These are phyloP conservation scores for Ptilodon capucinus DNA, from an alignment of 2,888 invertebrate species.

Conservation along the genomic window DNA sequence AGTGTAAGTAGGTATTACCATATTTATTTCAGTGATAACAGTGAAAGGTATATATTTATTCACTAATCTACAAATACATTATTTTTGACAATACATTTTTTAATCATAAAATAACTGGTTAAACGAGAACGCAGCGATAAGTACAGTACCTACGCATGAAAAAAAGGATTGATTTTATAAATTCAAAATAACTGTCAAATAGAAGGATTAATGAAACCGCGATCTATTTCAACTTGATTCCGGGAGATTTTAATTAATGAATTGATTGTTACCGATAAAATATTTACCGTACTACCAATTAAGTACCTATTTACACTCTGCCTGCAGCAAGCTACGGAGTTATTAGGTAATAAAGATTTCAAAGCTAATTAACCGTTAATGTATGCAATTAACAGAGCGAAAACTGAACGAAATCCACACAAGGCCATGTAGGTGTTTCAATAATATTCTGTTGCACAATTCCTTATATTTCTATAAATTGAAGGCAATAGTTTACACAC, in stretches of 20 bases:
- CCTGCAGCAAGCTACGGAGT: not conserved
- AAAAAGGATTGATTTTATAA: no score
- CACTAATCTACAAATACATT: not conserved
- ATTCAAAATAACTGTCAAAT: no score
- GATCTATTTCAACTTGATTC: no score
- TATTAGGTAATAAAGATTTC: slow-evolving; percentile 1
- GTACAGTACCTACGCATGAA: no score
- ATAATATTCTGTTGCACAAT: slow-evolving; percentile 21
- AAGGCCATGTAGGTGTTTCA: slow-evolving; percentile 38
- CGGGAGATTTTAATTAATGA: no score
- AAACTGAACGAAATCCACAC: slow-evolving; percentile 32
- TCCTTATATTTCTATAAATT: not conserved
- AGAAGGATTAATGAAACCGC: no score
- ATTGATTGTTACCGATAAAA: no score
- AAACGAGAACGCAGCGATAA: no score
- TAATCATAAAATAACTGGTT: no score
- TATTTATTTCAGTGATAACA: slow-evolving; percentile 1
- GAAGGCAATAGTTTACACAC: not conserved
- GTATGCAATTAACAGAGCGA: slow-evolving; percentile 50
- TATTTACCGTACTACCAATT: no score
- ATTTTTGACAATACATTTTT: not conserved
- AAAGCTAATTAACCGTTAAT: slow-evolving; percentile 16
- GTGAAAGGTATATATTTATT: slow-evolving; percentile 6
- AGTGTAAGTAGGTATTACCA: slow-evolving; percentile 29
- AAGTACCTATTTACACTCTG: no score